A percentile compares a stretch with the other conserved stretches of the same genome.
Evolutionary conservation across 2,113 vertebrate genomes (phyloP).

Genomic region (western clawed frog (Xenopus tropicalis)): DNA sequence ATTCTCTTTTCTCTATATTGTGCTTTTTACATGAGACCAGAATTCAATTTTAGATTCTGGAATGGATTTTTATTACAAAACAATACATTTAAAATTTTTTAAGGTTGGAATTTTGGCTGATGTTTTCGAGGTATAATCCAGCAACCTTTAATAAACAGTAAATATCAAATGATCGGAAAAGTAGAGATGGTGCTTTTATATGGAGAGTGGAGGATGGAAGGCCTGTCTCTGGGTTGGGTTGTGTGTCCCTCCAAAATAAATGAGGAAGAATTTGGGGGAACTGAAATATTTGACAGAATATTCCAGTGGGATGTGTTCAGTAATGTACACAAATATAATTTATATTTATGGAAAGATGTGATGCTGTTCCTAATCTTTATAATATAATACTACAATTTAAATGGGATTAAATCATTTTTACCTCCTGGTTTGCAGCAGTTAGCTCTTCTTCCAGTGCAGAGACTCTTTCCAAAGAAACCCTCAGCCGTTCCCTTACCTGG

Average conservation of each 20-base stretch:
- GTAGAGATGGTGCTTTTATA: too few species aligned
- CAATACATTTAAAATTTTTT: too few species aligned
- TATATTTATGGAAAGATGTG: too few species aligned
- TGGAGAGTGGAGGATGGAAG: background rate
- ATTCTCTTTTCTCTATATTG: too few species aligned
- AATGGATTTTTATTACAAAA: too few species aligned
- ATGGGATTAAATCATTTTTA: slow-evolving; percentile 66
- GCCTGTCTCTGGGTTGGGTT: background rate
- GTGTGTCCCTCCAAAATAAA: slow-evolving; percentile 43
- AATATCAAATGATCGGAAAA: too few species aligned
- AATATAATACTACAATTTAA: slow-evolving; percentile 56
- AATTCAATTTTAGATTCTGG: too few species aligned
- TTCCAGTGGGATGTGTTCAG: slow-evolving; percentile 15
- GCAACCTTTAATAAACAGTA: too few species aligned
- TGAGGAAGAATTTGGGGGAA: slow-evolving; percentile 33
- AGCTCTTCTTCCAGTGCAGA: slow-evolving; percentile 95
- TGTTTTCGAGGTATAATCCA: too few species aligned
- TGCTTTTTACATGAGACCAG: too few species aligned
- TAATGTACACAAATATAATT: too few species aligned
- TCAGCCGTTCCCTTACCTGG: slow-evolving; percentile 89
- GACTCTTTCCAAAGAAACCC: slow-evolving; percentile 94
- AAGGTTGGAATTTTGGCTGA: too few species aligned
- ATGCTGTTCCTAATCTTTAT: slow-evolving; percentile 6
- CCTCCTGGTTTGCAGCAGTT: slow-evolving; percentile 92
- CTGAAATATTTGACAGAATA: slow-evolving; percentile 32